Base-by-base conservation (phyloP, 1,140 invertebrate genomes). In the Neodiprion virginianus region DNA sequence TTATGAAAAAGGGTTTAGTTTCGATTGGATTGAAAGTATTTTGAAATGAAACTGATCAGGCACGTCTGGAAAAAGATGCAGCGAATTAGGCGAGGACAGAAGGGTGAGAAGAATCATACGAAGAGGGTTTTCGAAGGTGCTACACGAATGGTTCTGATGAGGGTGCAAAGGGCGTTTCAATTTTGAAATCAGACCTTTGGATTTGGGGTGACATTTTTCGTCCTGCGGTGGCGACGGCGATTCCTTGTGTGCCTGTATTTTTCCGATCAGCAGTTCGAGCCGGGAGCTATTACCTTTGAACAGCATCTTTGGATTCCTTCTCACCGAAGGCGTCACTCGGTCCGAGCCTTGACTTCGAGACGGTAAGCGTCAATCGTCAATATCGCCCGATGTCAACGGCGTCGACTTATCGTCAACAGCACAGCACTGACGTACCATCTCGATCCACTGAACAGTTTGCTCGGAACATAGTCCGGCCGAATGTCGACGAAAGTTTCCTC, bases 201-300 rank as follows among this genome's bases (percentile, higher is more conserved):
- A 77, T 73, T 79, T 82, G 21, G 81, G 72, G 50, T 73, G 74
- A 65, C 74, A 78, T 66, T 79, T 82, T 7, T 80, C 78, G 50
- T 76, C 80, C 74, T 76, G 78, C 71, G 79, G 79, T 72, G 83
- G 81, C 72, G 84, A 83, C 10, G 82, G 82, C 7, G 86, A 86
- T 81, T 92, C 92, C 87, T 95, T 95, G 79, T 93, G 94, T 4
- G 94, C 93, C 82, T 95, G 94, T 79, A 95, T 95, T 88, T 95
- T 95, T 82, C 95, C 94, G 78, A 95, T 95, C 77, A 95, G 89
- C 80, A 94, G 91, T 87, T 95, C 94, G 81, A 95, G 86, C 76
- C 93, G 90, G 81, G 92, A 94, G 88, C 94, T 95, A 84, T 95
- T 95, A 75, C 94, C 94, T 83, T 94, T 94, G 89, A 94, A 95